phyloP scores from a whole-genome alignment of 2,888 invertebrate species.

The Dolichopus griseipennis region DNA sequence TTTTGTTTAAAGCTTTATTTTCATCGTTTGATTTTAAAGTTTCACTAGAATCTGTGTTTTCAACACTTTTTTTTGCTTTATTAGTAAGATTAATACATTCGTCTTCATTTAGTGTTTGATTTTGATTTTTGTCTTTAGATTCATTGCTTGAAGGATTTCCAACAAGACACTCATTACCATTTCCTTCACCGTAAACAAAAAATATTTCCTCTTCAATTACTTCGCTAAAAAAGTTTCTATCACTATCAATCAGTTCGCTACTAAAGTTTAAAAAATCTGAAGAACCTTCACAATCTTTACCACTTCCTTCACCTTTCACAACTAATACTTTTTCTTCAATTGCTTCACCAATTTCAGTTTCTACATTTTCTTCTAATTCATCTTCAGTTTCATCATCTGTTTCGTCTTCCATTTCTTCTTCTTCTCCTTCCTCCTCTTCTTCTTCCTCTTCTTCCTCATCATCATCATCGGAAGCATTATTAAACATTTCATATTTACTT shows the following conservation, averaged over 20 bases:
- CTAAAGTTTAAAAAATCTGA: constrained; percentile 27
- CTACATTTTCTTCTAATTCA: constrained; percentile 35
- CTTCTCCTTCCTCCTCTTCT: constrained; percentile 30
- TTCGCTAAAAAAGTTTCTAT: constrained; percentile 48
- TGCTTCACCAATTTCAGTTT: constrained; percentile 49
- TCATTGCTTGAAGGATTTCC: constrained; percentile 51
- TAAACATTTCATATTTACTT: constrained; percentile 35
- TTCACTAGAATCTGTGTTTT: constrained; percentile 10
- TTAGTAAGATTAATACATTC: constrained; percentile 17
- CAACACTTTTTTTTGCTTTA: constrained; percentile 11
- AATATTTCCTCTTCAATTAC: constrained; percentile 63
- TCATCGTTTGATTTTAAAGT: constrained; percentile 15
- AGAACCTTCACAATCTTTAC: constrained; percentile 54
- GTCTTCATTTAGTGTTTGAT: constrained; percentile 25
- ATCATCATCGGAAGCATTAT: constrained; percentile 23
- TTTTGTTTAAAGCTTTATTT: not conserved
- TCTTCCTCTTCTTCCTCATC: constrained; percentile 30
- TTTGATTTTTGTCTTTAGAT: constrained; percentile 7
- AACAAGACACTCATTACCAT: constrained; percentile 61
- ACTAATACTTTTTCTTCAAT: constrained; percentile 66
- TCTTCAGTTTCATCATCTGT: constrained; percentile 26
- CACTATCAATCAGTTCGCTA: constrained; percentile 8
- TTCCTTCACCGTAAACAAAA: constrained; percentile 63
- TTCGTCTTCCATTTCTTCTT: constrained; percentile 28
- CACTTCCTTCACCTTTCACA: constrained; percentile 60